Conservation (phyloP, 2,888 invertebrate genomes). For the Julus scandinavius region DNA sequence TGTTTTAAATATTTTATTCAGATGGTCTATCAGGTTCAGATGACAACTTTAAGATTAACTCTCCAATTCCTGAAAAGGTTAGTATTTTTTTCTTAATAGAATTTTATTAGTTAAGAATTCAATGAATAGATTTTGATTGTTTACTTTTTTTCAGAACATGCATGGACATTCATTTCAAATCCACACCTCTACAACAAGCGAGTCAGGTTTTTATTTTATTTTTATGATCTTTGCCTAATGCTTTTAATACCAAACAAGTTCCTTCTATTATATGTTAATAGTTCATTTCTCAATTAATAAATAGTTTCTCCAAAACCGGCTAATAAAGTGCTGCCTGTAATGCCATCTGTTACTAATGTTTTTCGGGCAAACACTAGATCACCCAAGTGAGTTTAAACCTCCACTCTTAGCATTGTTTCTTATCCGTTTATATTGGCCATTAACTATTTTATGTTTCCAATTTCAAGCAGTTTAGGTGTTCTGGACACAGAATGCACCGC, state of each 20-base stretch:
- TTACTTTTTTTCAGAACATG: background rate
- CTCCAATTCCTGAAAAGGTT: slow-evolving; percentile 12
- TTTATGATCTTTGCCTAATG: too few species aligned
- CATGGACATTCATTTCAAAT: background rate
- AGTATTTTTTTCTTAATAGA: background rate
- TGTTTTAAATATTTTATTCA: background rate
- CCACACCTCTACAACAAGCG: background rate
- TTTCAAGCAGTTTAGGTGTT: background rate
- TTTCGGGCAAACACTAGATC: slow-evolving; percentile 8
- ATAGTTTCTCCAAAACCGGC: background rate
- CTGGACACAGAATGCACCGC: slow-evolving; percentile 1
- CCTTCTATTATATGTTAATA: background rate
- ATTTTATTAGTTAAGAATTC: background rate
- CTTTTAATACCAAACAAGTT: too few species aligned
- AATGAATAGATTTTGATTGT: background rate
- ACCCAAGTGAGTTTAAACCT: background rate
- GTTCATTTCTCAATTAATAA: background rate
- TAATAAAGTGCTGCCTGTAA: background rate
- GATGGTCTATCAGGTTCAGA: background rate
- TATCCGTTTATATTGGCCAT: background rate
- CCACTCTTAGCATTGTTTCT: background rate
- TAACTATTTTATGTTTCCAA: background rate
- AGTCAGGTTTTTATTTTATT: background rate
- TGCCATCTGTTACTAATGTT: slow-evolving; percentile 20
- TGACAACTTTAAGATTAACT: slow-evolving; percentile 12